A percentile compares a stretch with the other conserved stretches of the same genome.
These are phyloP conservation scores for Conchocele bisecta DNA, from an alignment of 2,888 invertebrate genomes.

Conservation along the genomic window DNA sequence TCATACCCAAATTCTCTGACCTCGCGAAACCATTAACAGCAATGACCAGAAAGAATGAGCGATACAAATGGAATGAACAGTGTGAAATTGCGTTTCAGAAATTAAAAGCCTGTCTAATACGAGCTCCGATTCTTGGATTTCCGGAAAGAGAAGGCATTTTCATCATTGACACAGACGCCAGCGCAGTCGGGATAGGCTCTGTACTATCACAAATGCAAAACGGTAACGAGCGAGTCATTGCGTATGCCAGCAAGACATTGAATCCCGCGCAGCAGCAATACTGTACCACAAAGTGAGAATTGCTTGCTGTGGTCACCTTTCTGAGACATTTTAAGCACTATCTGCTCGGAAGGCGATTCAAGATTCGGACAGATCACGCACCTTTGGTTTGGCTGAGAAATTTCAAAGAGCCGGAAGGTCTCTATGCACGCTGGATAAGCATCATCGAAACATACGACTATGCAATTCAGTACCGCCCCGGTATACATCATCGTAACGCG, in stretches of 20 bases:
- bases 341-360: conserved; percentile 22
- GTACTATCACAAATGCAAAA: conserved; percentile 35
- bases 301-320: conserved; percentile 41
- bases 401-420: conserved; percentile 42
- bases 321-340: conserved; percentile 26
- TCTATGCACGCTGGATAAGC: conserved; percentile 12
- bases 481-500: not conserved
- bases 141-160: conserved; percentile 5
- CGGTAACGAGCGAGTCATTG: conserved; percentile 21
- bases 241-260: conserved; percentile 30
- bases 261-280: conserved; percentile 17
- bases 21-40: not conserved
- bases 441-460: conserved; percentile 36
- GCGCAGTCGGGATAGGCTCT: conserved; percentile 21
- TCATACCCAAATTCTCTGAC: conserved; percentile 19
- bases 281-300: conserved; percentile 39
- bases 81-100: conserved; percentile 2
- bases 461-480: conserved; percentile 19
- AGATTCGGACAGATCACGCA: conserved; percentile 29
- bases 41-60: conserved; percentile 7
- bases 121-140: not conserved
- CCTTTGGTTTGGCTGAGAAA: conserved; percentile 26
- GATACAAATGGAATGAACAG: conserved; percentile 5
- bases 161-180: conserved; percentile 36
- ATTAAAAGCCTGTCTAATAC: not conserved